Evolutionary conservation across 1,140 invertebrate genomes (phyloP).

Genomic region (Cyclargus thomasi): DNA sequence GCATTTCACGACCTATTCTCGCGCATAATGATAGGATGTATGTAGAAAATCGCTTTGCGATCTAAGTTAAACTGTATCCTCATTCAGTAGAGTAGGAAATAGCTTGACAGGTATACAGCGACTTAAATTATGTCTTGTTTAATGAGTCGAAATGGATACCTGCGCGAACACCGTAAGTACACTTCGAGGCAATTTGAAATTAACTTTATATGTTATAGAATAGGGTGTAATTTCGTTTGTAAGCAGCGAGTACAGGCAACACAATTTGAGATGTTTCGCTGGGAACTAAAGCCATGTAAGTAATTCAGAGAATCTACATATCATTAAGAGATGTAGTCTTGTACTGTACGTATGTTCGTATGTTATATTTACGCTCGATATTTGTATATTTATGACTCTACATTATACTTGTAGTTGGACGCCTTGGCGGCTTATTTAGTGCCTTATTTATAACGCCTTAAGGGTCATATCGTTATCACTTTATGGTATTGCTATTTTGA

Average conservation of each 20-base stretch:
- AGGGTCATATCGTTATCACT: not conserved
- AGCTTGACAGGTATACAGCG: conserved; percentile 26
- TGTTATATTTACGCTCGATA: conserved; percentile 66
- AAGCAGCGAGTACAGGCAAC: conserved; percentile 28
- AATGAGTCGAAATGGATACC: conserved; percentile 59
- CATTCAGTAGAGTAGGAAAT: conserved; percentile 38
- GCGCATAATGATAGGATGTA: conserved; percentile 39
- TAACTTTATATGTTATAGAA: conserved; percentile 18
- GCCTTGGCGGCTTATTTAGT: conserved; percentile 43
- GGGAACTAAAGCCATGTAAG: conserved; percentile 72
- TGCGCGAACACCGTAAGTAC: conserved; percentile 33
- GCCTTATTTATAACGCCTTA: not conserved
- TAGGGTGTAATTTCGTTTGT: conserved; percentile 32
- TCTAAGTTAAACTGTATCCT: conserved; percentile 38
- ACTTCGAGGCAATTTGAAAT: conserved; percentile 19
- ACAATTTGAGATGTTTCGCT: conserved; percentile 62
- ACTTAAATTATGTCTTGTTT: conserved; percentile 74
- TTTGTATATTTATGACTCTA: conserved; percentile 60
- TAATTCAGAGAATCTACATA: conserved; percentile 74
- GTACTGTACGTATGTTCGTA: conserved; percentile 72
- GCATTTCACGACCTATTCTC: conserved; percentile 42
- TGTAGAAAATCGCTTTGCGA: conserved; percentile 22
- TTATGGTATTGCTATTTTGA: not conserved
- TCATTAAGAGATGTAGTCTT: conserved; percentile 73
- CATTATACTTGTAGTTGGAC: conserved; percentile 56